Conservation (phyloP, 2,113 vertebrate genomes). For the Lucifuga dentata region DNA sequence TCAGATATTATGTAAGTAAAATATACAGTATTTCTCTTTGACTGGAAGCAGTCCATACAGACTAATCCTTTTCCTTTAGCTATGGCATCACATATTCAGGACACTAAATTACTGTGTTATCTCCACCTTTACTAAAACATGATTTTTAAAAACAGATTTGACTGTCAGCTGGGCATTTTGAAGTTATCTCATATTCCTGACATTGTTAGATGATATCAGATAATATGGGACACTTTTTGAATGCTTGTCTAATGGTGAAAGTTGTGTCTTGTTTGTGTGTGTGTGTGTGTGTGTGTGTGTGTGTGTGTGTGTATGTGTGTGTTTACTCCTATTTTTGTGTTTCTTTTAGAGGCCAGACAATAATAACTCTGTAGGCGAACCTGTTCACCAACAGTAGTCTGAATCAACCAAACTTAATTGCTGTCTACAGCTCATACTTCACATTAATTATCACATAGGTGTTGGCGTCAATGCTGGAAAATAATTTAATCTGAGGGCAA, state of each 20-base stretch:
- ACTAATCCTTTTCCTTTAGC: too few species aligned
- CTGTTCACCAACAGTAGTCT: constrained; percentile 17
- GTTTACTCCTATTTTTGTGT: background rate
- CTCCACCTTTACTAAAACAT: too few species aligned
- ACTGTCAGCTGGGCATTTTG: background rate
- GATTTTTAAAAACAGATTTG: too few species aligned
- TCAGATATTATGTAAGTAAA: too few species aligned
- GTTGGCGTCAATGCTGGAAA: background rate
- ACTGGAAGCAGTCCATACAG: too few species aligned
- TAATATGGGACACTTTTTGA: background rate
- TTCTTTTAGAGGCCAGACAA: constrained; percentile 6
- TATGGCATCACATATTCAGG: too few species aligned
- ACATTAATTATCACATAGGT: background rate
- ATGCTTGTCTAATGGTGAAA: background rate
- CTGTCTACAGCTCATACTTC: constrained; percentile 5
- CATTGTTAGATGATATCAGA: background rate
- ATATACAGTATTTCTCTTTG: too few species aligned
- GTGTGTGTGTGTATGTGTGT: too few species aligned
- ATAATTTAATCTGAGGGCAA: background rate
- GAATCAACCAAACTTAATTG: constrained; percentile 11
- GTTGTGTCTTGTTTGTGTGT: too few species aligned
- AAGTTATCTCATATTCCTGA: background rate
- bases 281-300: too few species aligned
- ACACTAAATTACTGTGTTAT: too few species aligned
- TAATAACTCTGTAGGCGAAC: constrained; percentile 12